Conservation (phyloP, 1,140 invertebrate genomes). For the Metaphire vulgaris region DNA sequence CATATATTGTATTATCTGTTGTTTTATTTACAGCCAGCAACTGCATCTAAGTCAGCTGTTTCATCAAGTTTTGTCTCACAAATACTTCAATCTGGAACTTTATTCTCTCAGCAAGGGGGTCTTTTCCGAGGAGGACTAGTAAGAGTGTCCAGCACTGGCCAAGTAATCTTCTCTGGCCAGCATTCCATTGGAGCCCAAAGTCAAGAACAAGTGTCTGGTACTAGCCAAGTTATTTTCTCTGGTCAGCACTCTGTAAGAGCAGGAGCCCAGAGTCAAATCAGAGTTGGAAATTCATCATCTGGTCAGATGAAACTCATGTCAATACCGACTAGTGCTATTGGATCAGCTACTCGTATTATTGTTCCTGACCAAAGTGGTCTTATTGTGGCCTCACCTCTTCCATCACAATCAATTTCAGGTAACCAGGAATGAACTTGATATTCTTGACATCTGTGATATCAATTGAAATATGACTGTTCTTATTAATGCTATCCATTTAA, state of each 20-base stretch:
- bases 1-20: no score
- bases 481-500: no score
- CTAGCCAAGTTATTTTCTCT: not conserved
- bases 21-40: not conserved
- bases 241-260: not conserved
- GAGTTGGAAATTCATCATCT: not conserved
- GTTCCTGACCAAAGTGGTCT: not conserved
- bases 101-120: not conserved
- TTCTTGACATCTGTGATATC: no score
- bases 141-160: not conserved
- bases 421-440: no score
- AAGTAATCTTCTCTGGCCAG: not conserved
- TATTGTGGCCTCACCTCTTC: not conserved
- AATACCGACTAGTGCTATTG: not conserved
- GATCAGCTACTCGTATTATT: not conserved
- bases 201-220: not conserved
- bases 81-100: not conserved
- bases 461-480: no score
- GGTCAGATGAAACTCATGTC: not conserved
- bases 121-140: not conserved
- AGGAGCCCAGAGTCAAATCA: no score
- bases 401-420: not conserved
- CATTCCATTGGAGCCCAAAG: not conserved
- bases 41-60: not conserved
- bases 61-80: not conserved